Evolutionary conservation across 1,140 invertebrate species (phyloP).

Genomic region (Drosophila triauraria): DNA sequence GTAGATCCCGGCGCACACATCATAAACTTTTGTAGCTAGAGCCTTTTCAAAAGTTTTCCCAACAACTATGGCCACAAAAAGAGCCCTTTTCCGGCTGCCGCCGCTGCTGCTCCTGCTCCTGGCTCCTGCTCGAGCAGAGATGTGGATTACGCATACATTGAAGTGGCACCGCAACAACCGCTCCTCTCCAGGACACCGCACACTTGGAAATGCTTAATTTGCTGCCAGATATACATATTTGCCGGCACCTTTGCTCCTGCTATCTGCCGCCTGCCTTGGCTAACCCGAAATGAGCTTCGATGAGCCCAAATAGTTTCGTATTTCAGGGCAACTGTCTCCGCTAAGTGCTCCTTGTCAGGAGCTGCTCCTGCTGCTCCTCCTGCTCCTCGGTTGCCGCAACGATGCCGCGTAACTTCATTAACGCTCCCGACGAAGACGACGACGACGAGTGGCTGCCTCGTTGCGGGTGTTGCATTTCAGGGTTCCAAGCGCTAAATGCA

Average conservation of each 20-base stretch:
- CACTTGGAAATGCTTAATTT: conserved; percentile 51
- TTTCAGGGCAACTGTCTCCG: conserved; percentile 33
- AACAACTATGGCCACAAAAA: conserved; percentile 32
- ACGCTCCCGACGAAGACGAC: conserved; percentile 20
- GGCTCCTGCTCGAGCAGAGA: background rate
- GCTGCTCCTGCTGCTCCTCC: background rate
- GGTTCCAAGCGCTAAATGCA: conserved; percentile 44
- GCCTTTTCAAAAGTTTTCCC: conserved; percentile 38
- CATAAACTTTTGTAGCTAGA: conserved; percentile 33
- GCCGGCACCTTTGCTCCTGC: background rate
- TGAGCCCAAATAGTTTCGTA: conserved; percentile 56
- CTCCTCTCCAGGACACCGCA: conserved; percentile 17
- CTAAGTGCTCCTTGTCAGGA: conserved; percentile 38
- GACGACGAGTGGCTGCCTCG: conserved; percentile 11
- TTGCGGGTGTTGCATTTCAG: conserved; percentile 47
- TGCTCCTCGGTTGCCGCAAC: conserved; percentile 1
- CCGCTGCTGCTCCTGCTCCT: background rate
- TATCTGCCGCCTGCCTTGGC: conserved; percentile 4
- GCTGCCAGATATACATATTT: conserved; percentile 46
- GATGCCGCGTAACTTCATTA: conserved; percentile 53
- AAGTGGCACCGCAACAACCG: conserved; percentile 22
- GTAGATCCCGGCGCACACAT: conserved; percentile 10
- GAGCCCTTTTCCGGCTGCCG: conserved; percentile 1
- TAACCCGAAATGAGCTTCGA: conserved; percentile 53
- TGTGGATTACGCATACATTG: conserved; percentile 23